Evolutionary conservation across 2,113 vertebrate species (phyloP), one percentile per base, ranked within the genome.

Genomic region (Chaetodon auriga): DNA sequence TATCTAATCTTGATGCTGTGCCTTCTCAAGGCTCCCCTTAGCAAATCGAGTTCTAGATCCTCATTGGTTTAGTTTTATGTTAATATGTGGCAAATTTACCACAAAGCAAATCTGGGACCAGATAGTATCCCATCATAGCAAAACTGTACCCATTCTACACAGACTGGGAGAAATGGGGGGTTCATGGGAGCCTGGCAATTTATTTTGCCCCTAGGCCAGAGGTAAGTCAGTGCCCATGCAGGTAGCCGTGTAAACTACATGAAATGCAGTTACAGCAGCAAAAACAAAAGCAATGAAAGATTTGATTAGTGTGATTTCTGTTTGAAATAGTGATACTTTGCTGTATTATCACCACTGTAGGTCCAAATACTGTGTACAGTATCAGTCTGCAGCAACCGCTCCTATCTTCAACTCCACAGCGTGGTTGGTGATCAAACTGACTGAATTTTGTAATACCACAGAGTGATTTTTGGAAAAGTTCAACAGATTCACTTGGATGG

Each of bases 381-480:
- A 65, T n/a, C 7, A 18, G 25, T 25, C 35, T 51, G 35, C 16
- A 30, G 61, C 15, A 23, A 36, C 35, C 38, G 74, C 38, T 74
- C 19, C 70, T 45, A 72, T 75, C 16, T 69, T 15, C n/a, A 9
- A 8, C 36, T 23, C 58, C 30, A 45, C 68, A 70, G 54, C 73
- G 75, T 66, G 58, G 71, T 65, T 75, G 46, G 61, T 76, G 75
- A 84, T 79, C 65, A 7, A 19, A 68, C 78, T 84, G 63, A 82
- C 70, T 76, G 55, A 77, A 62, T 84, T 87, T 80, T 81, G 68
- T 81, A 64, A 38, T 82, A 68, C 70, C 55, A 64, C 65, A 13
- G 64, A 69, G 84, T 58, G 80, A 82, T 70, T 68, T 83, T 81
- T 78, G 61, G 64, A 81, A 81, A 87, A 78, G 81, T 89, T 86